Evolutionary conservation across 1,140 invertebrate species (phyloP).

Genomic region (Ephestia elutella): DNA sequence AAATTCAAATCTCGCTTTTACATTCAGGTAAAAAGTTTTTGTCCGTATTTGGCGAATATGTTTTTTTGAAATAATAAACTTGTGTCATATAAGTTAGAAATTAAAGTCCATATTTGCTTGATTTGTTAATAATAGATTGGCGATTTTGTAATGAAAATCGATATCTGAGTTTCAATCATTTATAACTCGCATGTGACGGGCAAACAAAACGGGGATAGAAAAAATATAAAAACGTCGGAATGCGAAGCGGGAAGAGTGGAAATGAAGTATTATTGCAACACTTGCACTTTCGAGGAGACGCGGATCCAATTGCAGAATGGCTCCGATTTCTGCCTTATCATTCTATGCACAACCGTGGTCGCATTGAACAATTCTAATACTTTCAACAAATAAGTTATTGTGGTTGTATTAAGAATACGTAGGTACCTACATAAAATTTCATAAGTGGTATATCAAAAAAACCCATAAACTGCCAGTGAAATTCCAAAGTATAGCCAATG

Average conservation of each 20-base stretch:
- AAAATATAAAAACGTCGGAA: slow-evolving; percentile 49
- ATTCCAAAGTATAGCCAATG: too few species aligned
- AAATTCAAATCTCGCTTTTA: slow-evolving; percentile 38
- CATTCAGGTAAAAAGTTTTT: slow-evolving; percentile 49
- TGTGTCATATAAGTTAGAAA: slow-evolving; percentile 8
- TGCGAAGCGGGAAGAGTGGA: slow-evolving; percentile 45
- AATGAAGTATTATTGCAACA: slow-evolving; percentile 69
- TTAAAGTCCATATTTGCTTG: slow-evolving; percentile 2
- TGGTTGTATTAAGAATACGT: too few species aligned
- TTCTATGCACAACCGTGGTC: not conserved
- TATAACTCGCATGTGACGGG: slow-evolving; percentile 63
- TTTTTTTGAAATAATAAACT: not conserved
- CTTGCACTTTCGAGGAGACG: slow-evolving; percentile 63
- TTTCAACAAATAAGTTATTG: not conserved
- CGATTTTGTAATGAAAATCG: slow-evolving; percentile 42
- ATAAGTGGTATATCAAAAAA: too few species aligned
- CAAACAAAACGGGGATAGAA: slow-evolving; percentile 48
- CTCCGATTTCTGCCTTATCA: slow-evolving; percentile 22
- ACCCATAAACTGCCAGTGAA: too few species aligned
- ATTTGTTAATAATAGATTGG: not conserved
- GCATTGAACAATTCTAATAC: not conserved
- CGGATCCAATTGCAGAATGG: slow-evolving; percentile 21
- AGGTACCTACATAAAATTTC: too few species aligned
- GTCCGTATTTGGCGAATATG: not conserved
- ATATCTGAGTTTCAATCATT: slow-evolving; percentile 69